Base-by-base conservation (phyloP, 2,888 invertebrate species). In the Pseudanteris insignis region DNA sequence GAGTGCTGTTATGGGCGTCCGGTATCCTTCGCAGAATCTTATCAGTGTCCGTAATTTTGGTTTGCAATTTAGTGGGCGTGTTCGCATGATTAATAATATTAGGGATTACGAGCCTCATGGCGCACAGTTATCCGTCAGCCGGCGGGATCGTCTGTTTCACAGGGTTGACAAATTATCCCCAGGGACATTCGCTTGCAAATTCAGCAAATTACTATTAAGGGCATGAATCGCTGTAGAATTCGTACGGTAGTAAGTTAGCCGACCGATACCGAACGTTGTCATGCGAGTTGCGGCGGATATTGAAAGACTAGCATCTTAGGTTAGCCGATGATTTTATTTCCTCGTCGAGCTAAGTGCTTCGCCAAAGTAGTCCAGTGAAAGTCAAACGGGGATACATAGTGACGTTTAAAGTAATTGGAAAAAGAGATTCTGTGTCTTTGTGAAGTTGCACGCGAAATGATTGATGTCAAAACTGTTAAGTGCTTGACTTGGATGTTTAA, bases 201-300 rank as follows among this genome's bases (percentile, higher is more conserved):
- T 58, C 44, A 58, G 57, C 62, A 40, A 58, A 63, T 63, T 58
- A 63, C 62, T 62, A 62, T 57, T 57, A 57, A 44, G 47, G 47
- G 34, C 53, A 47, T 41, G 62, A 57, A 53, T 57, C 48, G 57
- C 47, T 57, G 55, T 44, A 34, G 38, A 53, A 55, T 43, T 53
- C 50, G 32, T 50, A 50, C 34, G 53, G 32, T 24, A 30, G 41
- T 36, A 15, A 11, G 21, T 47, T 21, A 41, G 21, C 30, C 33
- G 36, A 38, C 50, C 48, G 50, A 61, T 61, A 36, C 48, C 46
- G 47, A 48, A 33, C 28, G 29, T 33, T 43, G 37, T 51, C 62
- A 25, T 32, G 61, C 50, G 61, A 61, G 41, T 50, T 50, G 47
- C 28, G 29, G 46, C 33, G 34, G 60, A 61, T 50, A 33, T 54